Evolutionary conservation across 2,797 vertebrate genomes (phyloP).

Genomic region (Sitta carolinensis): DNA sequence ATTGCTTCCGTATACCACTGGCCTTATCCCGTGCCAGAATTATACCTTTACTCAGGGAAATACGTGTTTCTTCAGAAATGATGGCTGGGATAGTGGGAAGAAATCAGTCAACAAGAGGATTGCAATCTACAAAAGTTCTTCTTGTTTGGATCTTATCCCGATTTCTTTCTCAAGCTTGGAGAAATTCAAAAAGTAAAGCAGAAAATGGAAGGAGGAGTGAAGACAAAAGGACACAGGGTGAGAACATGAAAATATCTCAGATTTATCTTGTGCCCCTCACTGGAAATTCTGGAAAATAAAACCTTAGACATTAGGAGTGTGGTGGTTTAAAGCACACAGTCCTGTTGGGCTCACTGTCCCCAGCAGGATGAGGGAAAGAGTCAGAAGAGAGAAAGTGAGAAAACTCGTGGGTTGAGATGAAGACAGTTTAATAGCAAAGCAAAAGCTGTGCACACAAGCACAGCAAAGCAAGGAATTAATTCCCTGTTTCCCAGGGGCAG

Average conservation of each 20-base stretch:
- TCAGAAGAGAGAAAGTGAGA: neutral
- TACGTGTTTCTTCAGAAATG: neutral
- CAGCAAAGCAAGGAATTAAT: neutral
- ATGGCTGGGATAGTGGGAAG: neutral
- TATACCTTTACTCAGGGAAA: neutral
- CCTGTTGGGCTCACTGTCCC: neutral
- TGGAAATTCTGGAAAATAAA: neutral
- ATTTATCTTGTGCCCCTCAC: neutral
- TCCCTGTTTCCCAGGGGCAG: neutral
- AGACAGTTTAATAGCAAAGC: neutral
- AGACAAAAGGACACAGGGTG: neutral
- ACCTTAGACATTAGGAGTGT: neutral
- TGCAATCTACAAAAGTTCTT: neutral
- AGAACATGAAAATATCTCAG: neutral
- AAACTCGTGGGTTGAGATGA: neutral
- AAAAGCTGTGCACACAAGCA: neutral
- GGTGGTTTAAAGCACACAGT: neutral
- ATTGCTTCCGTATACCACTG: neutral
- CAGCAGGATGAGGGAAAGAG: neutral
- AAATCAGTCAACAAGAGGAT: neutral
- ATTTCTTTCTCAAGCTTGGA: neutral
- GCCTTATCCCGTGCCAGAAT: neutral
- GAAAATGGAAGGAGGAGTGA: neutral
- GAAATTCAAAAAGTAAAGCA: neutral
- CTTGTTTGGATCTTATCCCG: neutral